A percentile compares a stretch with the other conserved stretches of the same genome.
phyloP scores from a whole-genome alignment of 1,140 invertebrate genomes.

The Pteromalus puparum region DNA sequence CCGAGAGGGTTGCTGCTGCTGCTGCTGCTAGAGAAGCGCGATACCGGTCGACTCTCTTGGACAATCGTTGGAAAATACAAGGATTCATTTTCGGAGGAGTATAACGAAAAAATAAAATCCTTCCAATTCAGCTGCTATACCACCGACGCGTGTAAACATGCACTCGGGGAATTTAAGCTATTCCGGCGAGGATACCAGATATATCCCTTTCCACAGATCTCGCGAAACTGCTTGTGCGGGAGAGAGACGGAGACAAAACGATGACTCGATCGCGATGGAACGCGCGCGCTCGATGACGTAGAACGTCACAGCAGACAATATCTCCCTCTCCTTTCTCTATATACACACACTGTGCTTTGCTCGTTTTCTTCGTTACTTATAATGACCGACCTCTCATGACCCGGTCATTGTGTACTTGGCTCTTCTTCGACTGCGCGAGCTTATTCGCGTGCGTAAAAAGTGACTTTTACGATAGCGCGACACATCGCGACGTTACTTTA shows the following conservation, averaged over 20 bases:
- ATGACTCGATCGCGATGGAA: constrained; percentile 26
- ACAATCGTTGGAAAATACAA: no score
- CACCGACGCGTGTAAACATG: not conserved
- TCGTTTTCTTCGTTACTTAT: constrained; percentile 28
- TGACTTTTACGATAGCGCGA: not conserved
- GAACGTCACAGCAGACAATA: not conserved
- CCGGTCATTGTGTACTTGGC: constrained; percentile 14
- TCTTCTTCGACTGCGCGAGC: no score
- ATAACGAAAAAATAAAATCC: no score
- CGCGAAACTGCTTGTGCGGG: not conserved
- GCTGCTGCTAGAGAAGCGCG: constrained; percentile 22
- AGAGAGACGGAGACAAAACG: not conserved
- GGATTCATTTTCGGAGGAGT: no score
- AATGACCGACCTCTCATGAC: constrained; percentile 24
- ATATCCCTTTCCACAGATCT: not conserved
- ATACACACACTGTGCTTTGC: not conserved
- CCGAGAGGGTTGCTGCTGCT: no score
- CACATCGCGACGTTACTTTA: not conserved
- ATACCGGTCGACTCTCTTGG: constrained; percentile 72
- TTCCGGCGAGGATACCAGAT: not conserved
- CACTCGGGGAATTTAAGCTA: not conserved
- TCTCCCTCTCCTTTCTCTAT: constrained; percentile 14
- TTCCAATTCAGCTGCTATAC: not conserved
- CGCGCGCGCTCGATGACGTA: constrained; percentile 1
- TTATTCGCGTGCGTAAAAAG: not conserved